Conservation (phyloP, 1,140 invertebrate species). For the Rhizoglyphus robini region DNA sequence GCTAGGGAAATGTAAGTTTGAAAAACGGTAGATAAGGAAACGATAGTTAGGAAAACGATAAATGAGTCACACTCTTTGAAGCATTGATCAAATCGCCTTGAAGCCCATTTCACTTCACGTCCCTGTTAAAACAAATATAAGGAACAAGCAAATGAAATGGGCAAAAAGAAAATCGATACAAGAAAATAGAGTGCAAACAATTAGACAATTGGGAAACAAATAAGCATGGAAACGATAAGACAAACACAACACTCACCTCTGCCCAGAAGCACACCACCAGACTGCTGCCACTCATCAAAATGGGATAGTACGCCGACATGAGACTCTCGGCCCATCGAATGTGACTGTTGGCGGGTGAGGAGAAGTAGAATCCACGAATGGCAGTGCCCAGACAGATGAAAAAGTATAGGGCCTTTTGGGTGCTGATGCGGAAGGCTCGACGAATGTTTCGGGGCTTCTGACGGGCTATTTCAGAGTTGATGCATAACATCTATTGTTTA, state of each 20-base stretch:
- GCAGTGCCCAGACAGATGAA: slow-evolving; percentile 71
- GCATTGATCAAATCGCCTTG: too few species aligned
- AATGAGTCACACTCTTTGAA: too few species aligned
- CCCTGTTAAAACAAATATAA: too few species aligned
- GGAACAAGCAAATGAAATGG: too few species aligned
- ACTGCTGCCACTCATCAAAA: slow-evolving; percentile 72
- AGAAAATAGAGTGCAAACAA: too few species aligned
- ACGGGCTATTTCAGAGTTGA: slow-evolving; percentile 52
- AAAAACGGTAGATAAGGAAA: too few species aligned
- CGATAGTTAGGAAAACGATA: too few species aligned
- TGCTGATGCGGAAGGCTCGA: slow-evolving; percentile 68
- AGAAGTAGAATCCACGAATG: slow-evolving; percentile 73
- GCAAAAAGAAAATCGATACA: too few species aligned
- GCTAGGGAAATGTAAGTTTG: too few species aligned
- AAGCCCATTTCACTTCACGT: too few species aligned
- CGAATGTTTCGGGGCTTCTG: slow-evolving; percentile 64
- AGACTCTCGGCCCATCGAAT: slow-evolving; percentile 68
- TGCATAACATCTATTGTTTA: slow-evolving; percentile 32
- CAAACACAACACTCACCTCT: slow-evolving; percentile 49
- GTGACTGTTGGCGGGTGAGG: slow-evolving; percentile 60
- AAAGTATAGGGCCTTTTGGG: slow-evolving; percentile 78
- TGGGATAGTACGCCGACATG: slow-evolving; percentile 74
- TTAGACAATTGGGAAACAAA: too few species aligned
- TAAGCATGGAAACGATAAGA: background rate
- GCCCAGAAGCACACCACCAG: slow-evolving; percentile 89